Evolutionary conservation across 1,140 invertebrate genomes (phyloP).

Genomic region (Ooceraea biroi): DNA sequence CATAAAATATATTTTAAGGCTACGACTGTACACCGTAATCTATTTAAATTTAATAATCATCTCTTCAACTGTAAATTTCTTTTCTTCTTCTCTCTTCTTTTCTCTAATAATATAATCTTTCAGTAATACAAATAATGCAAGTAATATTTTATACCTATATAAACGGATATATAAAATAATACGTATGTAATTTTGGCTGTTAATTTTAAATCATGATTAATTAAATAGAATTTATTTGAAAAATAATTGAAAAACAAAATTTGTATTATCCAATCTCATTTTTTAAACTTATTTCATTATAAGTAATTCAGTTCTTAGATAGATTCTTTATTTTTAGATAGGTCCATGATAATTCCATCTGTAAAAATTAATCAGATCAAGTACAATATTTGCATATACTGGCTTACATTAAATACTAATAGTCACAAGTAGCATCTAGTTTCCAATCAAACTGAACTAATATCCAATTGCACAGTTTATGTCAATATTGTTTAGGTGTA

Average conservation of each 20-base stretch:
- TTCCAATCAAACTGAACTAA: not conserved
- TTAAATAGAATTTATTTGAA: too few relatives aligned
- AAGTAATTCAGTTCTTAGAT: too few relatives aligned
- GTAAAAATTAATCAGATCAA: not conserved
- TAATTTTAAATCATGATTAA: too few relatives aligned
- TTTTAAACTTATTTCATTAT: too few relatives aligned
- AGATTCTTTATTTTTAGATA: too few relatives aligned
- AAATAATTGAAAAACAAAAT: too few relatives aligned
- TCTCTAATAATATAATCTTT: not conserved
- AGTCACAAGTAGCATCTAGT: not conserved
- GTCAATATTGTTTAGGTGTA: conserved; percentile 30
- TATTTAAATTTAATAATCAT: conserved; percentile 7
- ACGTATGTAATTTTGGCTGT: too few relatives aligned
- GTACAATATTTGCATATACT: not conserved
- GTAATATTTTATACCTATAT: conserved; percentile 23
- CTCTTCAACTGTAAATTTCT: not conserved
- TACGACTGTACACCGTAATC: conserved; percentile 36
- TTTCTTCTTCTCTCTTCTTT: not conserved
- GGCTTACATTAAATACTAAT: not conserved
- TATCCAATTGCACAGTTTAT: not conserved
- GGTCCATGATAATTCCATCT: too few relatives aligned
- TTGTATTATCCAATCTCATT: too few relatives aligned
- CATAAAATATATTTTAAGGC: conserved; percentile 49
- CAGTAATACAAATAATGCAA: conserved; percentile 3
- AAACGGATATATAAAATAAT: not conserved